A percentile compares a stretch with the other conserved stretches of the same genome.
Evolutionary conservation across 1,140 invertebrate genomes (phyloP).

Genomic region (Drosophila athabasca): DNA sequence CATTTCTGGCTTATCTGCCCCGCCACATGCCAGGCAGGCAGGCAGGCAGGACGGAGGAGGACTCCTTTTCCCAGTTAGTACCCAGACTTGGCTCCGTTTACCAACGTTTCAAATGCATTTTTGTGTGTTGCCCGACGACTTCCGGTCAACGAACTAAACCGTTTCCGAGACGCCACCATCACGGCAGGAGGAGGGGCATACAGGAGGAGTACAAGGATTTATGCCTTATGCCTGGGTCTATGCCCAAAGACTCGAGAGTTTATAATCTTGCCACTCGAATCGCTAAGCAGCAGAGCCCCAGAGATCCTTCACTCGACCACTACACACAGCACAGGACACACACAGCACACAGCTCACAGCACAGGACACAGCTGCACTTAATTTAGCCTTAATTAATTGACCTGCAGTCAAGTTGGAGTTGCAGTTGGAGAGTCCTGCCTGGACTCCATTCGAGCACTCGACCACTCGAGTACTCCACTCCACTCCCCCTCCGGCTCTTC

Average conservation of each 20-base stretch:
- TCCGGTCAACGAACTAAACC: slow-evolving; percentile 74
- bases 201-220: slow-evolving; percentile 54
- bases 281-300: slow-evolving; percentile 59
- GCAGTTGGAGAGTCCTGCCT: slow-evolving; percentile 47
- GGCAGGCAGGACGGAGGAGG: too few species aligned
- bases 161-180: slow-evolving; percentile 52
- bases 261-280: slow-evolving; percentile 78
- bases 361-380: slow-evolving; percentile 61
- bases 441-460: background rate
- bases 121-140: slow-evolving; percentile 46
- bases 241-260: slow-evolving; percentile 45
- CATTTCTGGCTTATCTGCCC: slow-evolving; percentile 54
- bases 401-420: slow-evolving; percentile 61
- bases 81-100: slow-evolving; percentile 38
- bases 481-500: background rate
- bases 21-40: slow-evolving; percentile 16
- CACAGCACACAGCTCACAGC: background rate
- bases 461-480: too few species aligned
- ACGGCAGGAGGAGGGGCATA: too few species aligned
- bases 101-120: slow-evolving; percentile 37
- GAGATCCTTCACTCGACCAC: slow-evolving; percentile 58
- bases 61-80: too few species aligned
- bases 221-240: slow-evolving; percentile 42
- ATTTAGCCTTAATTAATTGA: slow-evolving; percentile 82
- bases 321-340: too few species aligned